Evolutionary conservation across 2,113 vertebrate genomes (phyloP), one percentile per base, ranked within the genome.

Genomic region (Axis porcinus): DNA sequence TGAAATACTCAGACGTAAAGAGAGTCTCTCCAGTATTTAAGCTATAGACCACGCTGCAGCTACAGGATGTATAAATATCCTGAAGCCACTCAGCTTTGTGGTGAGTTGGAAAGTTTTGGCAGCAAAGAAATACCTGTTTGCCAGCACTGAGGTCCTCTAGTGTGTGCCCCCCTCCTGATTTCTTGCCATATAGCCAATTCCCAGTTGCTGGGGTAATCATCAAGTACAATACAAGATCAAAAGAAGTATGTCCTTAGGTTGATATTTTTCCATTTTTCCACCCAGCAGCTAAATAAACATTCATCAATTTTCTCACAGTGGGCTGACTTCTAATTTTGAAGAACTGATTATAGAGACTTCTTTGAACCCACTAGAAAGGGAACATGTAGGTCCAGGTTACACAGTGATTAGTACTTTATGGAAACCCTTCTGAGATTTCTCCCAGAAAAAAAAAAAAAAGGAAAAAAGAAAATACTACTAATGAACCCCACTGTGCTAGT

Each of bases 221-320:
- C 62, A 90, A 92, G 40, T 30, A 55, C 33, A 96, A 92, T 67
- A 58, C 47, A 97, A 93, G 87, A 98, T 96, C 87, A 97, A 97
- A 98, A 98, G 60, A 97, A 97, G 85, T 67, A 85, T n/a, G 19
- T 90, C 64, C 90, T 97, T 94, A 96, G 36, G 95, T 96, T 97
- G 92, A 86, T 97, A 95, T 97, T 98, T 98, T 98, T 97, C 98
- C 74, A 94, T 98, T 97, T 97, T 96, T 94, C 74, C 17, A 88
- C 96, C 21, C 98, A 97, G 97, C 90, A 94, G 97, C 97, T 96
- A 98, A 97, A 89, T 87, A 98, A 97, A 76, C 79, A 92, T 96
- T 92, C 6, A 11, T 96, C 95, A 92, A 60, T 97, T 97, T 97
- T 97, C 90, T 97, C 95, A 84, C 86, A 97, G 92, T 85, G 62